A percentile compares a stretch with the other conserved stretches of the same genome.
These are phyloP conservation scores for Hemichromis elongatus DNA, from an alignment of 2,113 vertebrate genomes.

Conservation along the genomic window DNA sequence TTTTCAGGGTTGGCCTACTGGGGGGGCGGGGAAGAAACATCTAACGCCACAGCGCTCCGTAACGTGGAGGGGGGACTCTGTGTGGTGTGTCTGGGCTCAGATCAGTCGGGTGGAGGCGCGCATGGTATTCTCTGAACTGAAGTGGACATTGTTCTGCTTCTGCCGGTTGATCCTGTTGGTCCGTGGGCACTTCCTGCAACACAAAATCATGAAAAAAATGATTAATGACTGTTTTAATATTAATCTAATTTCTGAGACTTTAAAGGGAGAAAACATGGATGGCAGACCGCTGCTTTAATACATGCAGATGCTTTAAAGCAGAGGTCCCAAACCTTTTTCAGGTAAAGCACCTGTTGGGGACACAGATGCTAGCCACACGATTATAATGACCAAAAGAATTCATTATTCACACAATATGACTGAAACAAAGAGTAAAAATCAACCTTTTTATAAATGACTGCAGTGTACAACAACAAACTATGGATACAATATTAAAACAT, in stretches of 20 bases:
- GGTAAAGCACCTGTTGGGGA: not conserved
- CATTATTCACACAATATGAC: not conserved
- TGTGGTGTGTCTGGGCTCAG: slow-evolving; percentile 70
- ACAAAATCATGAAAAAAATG: not conserved
- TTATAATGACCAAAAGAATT: not conserved
- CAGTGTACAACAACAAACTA: not conserved
- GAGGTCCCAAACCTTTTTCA: not conserved
- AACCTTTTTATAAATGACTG: not conserved
- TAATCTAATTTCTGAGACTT: not conserved
- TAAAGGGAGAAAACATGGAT: not conserved
- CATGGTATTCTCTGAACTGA: slow-evolving; percentile 99
- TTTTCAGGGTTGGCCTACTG: slow-evolving; percentile 41
- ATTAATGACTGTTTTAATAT: not conserved
- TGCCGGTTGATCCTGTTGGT: slow-evolving; percentile 98
- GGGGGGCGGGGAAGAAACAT: slow-evolving; percentile 17
- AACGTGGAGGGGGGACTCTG: slow-evolving; percentile 1
- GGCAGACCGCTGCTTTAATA: not conserved
- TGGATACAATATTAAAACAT: not conserved
- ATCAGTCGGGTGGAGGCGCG: slow-evolving; percentile 98
- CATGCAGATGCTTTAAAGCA: not conserved
- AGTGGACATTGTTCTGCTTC: slow-evolving; percentile 98
- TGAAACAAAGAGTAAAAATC: not conserved
- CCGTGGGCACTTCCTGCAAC: slow-evolving; percentile 93
- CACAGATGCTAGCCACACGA: not conserved
- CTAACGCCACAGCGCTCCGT: slow-evolving; percentile 26